Base-by-base conservation (phyloP, 2,797 vertebrate species). In the Zalophus californianus region DNA sequence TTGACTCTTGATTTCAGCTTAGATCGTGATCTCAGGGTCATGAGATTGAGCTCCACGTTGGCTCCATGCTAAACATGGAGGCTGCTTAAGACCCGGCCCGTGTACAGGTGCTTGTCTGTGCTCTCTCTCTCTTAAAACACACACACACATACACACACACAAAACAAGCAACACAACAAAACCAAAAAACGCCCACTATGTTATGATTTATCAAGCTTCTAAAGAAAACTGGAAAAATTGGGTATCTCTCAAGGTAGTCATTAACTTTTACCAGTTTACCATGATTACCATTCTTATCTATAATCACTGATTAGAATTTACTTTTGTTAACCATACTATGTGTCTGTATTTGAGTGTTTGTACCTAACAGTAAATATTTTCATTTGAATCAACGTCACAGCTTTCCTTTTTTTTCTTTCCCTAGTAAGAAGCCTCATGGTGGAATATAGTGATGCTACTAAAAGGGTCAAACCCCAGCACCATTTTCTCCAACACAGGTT, bases 131-230 rank as follows among this genome's bases (percentile, higher is more conserved):
- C 66, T 68, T 35, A 20, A 68, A 68, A 66, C 58, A 27, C 58
- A 27, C 25, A 60, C 58, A 60, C 58, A 60, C 25, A 60, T 1
- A 27, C 58, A 27, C 60, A 25, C 58, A 62, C 60, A 29, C 5
- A 60, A 12, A 27, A 13, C 60, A 29, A 29, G 44, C 44, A 35
- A 7, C 21, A 64, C 20, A 9, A n/a, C 64, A 68, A 66, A 66
- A 16, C 18, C 62, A 64, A 66, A 35, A 21, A 35, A 35, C 11
- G 18, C 32, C 9, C 1, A 68, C n/a, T 73, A 2, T 84, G 29
- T 56, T 91, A 62, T 50, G 18, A 91, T 60, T 91, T 93, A 68
- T 54, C 16, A 84, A 86, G 12, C 16, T 86, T 95, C 68, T 79
- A 86, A 66, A 79, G 48, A 75, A 90, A 86, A 97, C 41, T 52